Evolutionary conservation across 2,797 vertebrate species (phyloP).

Genomic region (Sebastes vulpes): DNA sequence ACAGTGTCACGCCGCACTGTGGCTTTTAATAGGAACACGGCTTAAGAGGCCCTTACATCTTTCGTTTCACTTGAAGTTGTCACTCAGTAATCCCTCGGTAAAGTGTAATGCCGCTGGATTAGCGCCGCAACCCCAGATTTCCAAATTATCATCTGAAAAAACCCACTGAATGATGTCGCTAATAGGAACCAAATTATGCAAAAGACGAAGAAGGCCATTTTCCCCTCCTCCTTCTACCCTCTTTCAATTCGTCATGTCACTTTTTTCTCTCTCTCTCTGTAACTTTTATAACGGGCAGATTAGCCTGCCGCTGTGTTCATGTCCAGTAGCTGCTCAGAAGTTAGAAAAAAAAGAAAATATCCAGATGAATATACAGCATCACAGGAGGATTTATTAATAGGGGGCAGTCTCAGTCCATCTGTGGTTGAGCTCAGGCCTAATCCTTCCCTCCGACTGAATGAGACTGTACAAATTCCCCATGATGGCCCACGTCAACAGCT

Average conservation of each 20-base stretch:
- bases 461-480: conserved; percentile 72
- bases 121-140: conserved; percentile 82
- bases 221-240: neutral
- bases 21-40: conserved; percentile 86
- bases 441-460: conserved; percentile 60
- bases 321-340: conserved; percentile 60
- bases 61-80: conserved; percentile 89
- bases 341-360: conserved; percentile 7
- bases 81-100: conserved; percentile 89
- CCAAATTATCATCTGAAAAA: conserved; percentile 84
- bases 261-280: conserved; percentile 34
- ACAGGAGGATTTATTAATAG: conserved; percentile 78
- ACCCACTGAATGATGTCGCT: conserved; percentile 76
- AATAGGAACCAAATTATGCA: conserved; percentile 83
- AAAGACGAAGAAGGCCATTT: conserved; percentile 56
- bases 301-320: conserved; percentile 61
- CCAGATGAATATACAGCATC: conserved; percentile 69
- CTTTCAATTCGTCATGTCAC: conserved; percentile 69
- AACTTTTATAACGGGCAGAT: conserved; percentile 72
- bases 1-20: conserved; percentile 80
- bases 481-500: conserved; percentile 73
- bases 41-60: conserved; percentile 86
- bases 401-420: conserved; percentile 79
- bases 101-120: conserved; percentile 85
- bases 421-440: conserved; percentile 71